Conservation (phyloP, 2,113 vertebrate species). For the Myodes glareolus region DNA sequence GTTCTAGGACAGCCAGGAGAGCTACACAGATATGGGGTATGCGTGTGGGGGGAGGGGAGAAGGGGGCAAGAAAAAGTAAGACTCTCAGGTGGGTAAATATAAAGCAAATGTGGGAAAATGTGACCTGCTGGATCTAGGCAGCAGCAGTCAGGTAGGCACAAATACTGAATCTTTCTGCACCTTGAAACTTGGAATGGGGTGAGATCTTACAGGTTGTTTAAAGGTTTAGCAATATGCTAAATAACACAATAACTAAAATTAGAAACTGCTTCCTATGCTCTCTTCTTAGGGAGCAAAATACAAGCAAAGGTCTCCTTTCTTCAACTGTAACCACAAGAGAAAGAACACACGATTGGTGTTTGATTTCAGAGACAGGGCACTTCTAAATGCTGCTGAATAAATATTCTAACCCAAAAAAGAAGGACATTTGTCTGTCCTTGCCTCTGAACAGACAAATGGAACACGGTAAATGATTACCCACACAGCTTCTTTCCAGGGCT, state of each 20-base stretch:
- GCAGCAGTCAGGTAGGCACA: neutral
- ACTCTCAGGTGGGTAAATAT: neutral
- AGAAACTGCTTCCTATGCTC: neutral
- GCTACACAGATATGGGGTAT: neutral
- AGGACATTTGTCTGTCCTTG: neutral
- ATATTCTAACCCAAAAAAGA: neutral
- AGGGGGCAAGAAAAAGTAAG: neutral
- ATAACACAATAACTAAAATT: neutral
- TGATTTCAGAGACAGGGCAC: neutral
- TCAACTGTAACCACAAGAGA: neutral
- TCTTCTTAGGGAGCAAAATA: neutral
- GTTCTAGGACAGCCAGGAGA: neutral
- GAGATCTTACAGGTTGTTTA: neutral
- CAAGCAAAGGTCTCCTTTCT: neutral
- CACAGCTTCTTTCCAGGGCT: neutral
- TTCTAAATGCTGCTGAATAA: neutral
- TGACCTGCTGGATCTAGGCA: neutral
- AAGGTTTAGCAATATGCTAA: neutral
- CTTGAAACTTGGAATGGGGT: neutral
- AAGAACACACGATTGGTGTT: neutral
- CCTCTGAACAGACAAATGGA: neutral
- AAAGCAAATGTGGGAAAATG: neutral
- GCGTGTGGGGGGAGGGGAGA: too few species aligned
- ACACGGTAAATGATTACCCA: neutral
- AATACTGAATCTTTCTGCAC: neutral